These are phyloP conservation scores for Dioctria rufipes DNA, from an alignment of 2,888 invertebrate species.

Conservation along the genomic window DNA sequence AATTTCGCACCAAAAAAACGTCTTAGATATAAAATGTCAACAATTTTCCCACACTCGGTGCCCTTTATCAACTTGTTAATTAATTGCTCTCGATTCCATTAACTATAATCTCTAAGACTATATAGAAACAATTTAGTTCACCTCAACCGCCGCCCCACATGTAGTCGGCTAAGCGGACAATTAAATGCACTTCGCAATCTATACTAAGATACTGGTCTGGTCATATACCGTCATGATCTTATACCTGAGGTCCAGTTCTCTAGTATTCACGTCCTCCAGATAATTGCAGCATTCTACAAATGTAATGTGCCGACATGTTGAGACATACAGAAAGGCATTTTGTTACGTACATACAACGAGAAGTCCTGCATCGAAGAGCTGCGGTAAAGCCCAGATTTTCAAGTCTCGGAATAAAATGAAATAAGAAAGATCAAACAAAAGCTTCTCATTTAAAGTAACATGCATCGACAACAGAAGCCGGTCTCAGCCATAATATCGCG, in stretches of 20 bases:
- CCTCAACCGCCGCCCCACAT: constrained; percentile 38
- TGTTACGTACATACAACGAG: constrained; percentile 39
- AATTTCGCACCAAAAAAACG: too few relatives aligned
- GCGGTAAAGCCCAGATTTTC: neutral
- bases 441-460: neutral
- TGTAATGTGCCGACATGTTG: constrained; percentile 31
- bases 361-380: neutral
- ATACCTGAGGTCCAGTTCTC: neutral
- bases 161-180: constrained; percentile 21
- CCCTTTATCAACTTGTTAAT: constrained; percentile 49
- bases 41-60: constrained; percentile 38
- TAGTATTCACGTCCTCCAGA: constrained; percentile 26
- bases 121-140: neutral
- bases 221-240: too few relatives aligned
- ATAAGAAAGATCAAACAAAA: too few relatives aligned
- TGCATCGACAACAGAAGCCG: constrained; percentile 12
- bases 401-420: neutral
- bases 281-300: constrained; percentile 47
- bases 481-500: constrained; percentile 1
- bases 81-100: constrained; percentile 47
- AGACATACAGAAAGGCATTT: constrained; percentile 47
- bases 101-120: constrained; percentile 29
- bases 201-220: constrained; percentile 3
- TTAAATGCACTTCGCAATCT: constrained; percentile 45
- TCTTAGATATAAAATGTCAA: neutral